Evolutionary conservation across 1,140 invertebrate species (phyloP).

Genomic region (Ceratina calcarata): DNA sequence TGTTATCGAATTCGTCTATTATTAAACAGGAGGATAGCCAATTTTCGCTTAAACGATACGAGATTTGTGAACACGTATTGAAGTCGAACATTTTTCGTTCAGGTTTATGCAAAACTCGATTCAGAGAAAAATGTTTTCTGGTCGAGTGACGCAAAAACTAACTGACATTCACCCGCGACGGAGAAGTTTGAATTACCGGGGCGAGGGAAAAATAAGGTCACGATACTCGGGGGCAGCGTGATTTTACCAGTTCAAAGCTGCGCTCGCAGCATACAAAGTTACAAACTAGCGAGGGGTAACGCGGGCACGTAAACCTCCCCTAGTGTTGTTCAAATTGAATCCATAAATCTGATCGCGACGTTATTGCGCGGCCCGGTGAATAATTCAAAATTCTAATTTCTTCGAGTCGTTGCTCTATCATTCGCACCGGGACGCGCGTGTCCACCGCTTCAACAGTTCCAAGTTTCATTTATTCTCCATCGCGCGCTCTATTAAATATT

Average conservation of each 20-base stretch:
- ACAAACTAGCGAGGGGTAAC: conserved; percentile 10
- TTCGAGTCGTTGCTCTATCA: conserved; percentile 10
- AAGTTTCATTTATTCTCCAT: no score
- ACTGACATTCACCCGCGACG: background rate
- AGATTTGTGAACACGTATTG: no score
- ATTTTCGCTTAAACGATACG: background rate
- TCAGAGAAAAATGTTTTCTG: background rate
- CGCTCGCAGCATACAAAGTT: conserved; percentile 7
- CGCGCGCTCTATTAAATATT: no score
- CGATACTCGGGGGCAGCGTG: conserved; percentile 1
- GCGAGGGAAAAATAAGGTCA: conserved; percentile 7
- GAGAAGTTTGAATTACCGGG: background rate
- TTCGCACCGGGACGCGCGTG: background rate
- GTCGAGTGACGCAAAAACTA: background rate
- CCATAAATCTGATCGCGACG: conserved; percentile 21
- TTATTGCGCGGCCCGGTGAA: conserved; percentile 8
- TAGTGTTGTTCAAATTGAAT: conserved; percentile 34
- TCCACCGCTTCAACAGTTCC: background rate
- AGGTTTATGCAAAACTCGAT: no score
- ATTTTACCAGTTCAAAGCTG: conserved; percentile 21
- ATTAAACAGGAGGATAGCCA: background rate
- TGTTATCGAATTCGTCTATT: background rate
- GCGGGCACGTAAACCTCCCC: conserved; percentile 5
- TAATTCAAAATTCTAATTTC: conserved; percentile 35
- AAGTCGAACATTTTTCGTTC: no score